Evolutionary conservation across 2,113 vertebrate genomes (phyloP), one percentile per base, ranked within the genome.

Genomic region (Ranitomeya imitator): DNA sequence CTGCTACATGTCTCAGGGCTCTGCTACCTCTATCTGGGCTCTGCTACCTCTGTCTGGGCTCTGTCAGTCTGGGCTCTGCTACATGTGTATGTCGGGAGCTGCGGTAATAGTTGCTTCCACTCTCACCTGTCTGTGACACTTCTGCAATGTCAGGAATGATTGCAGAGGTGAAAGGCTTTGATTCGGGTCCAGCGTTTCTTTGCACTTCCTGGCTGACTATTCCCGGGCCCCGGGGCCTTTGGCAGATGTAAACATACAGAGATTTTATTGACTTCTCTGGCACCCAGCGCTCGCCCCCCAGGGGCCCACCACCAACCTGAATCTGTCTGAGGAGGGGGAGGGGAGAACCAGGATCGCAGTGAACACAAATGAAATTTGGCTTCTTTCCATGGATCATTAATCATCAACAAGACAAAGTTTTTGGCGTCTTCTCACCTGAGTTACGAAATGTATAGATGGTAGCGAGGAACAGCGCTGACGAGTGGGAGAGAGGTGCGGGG

Each of bases 161-260:
- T 76, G 37, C 19, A 81, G 79, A 60, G 88, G 76, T 69, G 85
- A 92, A 90, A 85, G 0, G 89, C 83, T 91, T 19, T 88, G 85
- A 87, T 90, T 91, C 85, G 76, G 45, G 89, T 91, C 90, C 90
- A 85, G 85, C 88, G 89, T 85, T 91, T 79, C 67, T 91, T 89
- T 90, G 90, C 90, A 90, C 90, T 94, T 94, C 93, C 92, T 91
- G 90, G 90, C 90, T 23, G 52, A 90, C 88, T 86, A 55, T 79
- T 90, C 88, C 83, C 63, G 89, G 73, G 87, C 81, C 82, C 63
- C 90, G 86, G 88, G 90, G 90, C 92, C 91, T 92, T 91, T 89
- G 92, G 92, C 93, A 80, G 89, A 92, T 91, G 89, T 90, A 92
- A 93, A 92, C 92, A 92, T 91, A 89, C 51, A 90, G 87, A 9